Conservation (phyloP, 2,113 vertebrate species). For the Zootoca vivipara region DNA sequence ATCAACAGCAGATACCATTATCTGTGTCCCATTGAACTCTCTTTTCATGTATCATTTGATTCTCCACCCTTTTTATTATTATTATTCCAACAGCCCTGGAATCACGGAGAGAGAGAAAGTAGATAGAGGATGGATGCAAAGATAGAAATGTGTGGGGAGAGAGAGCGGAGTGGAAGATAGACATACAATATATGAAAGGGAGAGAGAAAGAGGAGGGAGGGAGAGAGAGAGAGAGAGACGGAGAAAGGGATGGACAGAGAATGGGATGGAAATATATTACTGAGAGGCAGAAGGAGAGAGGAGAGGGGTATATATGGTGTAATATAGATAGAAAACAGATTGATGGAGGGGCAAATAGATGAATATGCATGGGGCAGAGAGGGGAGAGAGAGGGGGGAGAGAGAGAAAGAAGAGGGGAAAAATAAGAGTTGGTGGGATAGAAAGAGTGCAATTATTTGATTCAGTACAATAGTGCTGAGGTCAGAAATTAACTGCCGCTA, state of each 20-base stretch:
- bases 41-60: not conserved
- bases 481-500: constrained; percentile 17
- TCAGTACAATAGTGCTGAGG: not conserved
- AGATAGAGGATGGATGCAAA: not conserved
- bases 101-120: not conserved
- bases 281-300: not conserved
- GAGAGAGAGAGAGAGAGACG: not conserved
- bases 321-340: constrained; percentile 28
- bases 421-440: not conserved
- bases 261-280: constrained; percentile 5
- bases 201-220: too few species aligned
- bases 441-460: constrained; percentile 3
- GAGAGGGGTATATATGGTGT: not conserved
- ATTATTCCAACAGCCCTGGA: not conserved
- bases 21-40: not conserved
- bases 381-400: too few species aligned
- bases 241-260: not conserved
- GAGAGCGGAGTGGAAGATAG: not conserved
- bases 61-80: not conserved
- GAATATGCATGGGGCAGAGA: not conserved
- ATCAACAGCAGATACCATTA: not conserved
- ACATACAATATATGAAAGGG: not conserved
- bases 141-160: not conserved
- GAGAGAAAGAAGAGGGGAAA: not conserved
- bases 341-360: constrained; percentile 17